A percentile compares a stretch with the other conserved stretches of the same genome.
Evolutionary conservation across 2,113 vertebrate species (phyloP).

Genomic region (Cinclus mexicanus): DNA sequence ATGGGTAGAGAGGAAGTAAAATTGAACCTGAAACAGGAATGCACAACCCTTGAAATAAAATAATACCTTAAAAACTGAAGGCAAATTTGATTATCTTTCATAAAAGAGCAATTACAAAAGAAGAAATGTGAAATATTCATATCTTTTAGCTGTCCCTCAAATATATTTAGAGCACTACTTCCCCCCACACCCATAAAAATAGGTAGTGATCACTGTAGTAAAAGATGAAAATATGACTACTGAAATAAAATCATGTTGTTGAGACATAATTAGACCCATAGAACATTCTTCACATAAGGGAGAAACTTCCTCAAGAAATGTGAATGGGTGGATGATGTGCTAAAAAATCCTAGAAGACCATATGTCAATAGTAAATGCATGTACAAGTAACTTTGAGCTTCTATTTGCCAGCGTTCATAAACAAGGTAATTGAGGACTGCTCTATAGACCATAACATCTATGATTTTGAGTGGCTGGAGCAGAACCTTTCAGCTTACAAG

Average conservation of each 20-base stretch:
- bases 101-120: not conserved
- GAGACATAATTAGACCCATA: not conserved
- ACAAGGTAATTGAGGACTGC: not conserved
- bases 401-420: not conserved
- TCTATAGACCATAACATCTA: accelerated
- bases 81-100: not conserved
- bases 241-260: not conserved
- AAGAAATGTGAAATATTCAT: not conserved
- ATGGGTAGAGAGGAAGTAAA: not conserved
- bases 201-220: not conserved
- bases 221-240: not conserved
- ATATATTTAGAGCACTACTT: not conserved
- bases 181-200: not conserved
- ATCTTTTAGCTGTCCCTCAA: not conserved
- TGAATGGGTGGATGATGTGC: not conserved
- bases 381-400: not conserved
- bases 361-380: not conserved
- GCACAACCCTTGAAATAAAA: not conserved
- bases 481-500: not conserved
- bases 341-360: not conserved
- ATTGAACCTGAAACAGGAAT: not conserved
- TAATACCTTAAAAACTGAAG: not conserved
- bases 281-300: not conserved
- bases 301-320: not conserved
- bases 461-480: not conserved